Base-by-base conservation (phyloP, 2,113 vertebrate species). In the Camelus dromedarius region DNA sequence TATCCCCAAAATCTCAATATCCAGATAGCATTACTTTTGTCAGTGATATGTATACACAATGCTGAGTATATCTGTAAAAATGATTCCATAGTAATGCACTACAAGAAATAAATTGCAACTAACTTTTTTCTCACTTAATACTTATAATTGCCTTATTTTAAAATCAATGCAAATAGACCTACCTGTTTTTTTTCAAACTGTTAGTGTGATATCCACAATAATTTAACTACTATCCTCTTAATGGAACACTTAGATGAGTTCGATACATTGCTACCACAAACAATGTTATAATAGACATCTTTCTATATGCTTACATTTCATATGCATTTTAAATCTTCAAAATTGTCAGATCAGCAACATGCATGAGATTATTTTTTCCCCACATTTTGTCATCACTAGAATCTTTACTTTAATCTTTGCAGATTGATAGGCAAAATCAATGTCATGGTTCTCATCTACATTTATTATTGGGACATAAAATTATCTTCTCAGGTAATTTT, bases 91-190 rank as follows among this genome's bases (percentile, higher is more conserved):
- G 24, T 38, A 60, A 81, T 72, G 12, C 12, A 93, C 42, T 64
- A 38, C 4, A 81, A 66, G 46, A 96, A 77, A 69, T 70, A 70
- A 70, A 19, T 13, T 66, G 32, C 16, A 81, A 52, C 58, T 84
- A 91, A 84, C 56, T 82, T 85, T 72, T 91, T 92, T 85, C 67
- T 79, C 56, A 64, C 18, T 73, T 95, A 73, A 69, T 79, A 69
- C 11, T 69, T 20, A 75, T 22, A 88, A 67, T 48, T 56, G 4
- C 28, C 28, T 93, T 94, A 76, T 66, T 85, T 86, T 56, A 42
- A 67, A 95, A 92, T 95, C 77, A 91, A 81, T 88, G 62, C 60
- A 89, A 76, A 92, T 56, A 77, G 72, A 58, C 56, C 56, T n/a
- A 60, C 46, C 76, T 77, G 76, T 26, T 89, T 73, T 90, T 89